Conservation (phyloP, 2,888 invertebrate genomes). For the Ganaspis brasiliensis region DNA sequence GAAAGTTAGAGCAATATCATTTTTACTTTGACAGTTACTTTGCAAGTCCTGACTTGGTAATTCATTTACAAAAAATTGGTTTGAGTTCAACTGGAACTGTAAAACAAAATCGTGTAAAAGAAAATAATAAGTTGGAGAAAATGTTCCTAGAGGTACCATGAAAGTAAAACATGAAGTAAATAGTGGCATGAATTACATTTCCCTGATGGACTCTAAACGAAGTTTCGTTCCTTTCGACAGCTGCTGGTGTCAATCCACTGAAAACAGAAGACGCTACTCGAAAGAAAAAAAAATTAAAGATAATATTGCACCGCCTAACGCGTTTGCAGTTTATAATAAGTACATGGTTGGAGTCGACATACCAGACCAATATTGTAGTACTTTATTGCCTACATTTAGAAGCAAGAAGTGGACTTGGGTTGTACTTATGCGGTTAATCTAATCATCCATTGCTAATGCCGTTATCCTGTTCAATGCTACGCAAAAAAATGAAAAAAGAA, state of each 20-base stretch:
- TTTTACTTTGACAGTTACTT: slow-evolving; percentile 46
- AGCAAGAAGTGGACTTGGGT: slow-evolving; percentile 45
- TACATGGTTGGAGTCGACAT: slow-evolving; percentile 43
- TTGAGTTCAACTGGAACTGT: slow-evolving; percentile 31
- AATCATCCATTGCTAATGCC: slow-evolving; percentile 41
- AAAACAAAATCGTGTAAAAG: slow-evolving; percentile 38
- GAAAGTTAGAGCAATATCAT: slow-evolving; percentile 36
- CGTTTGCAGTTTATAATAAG: slow-evolving; percentile 42
- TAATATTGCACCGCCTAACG: slow-evolving; percentile 35
- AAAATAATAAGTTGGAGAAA: slow-evolving; percentile 33
- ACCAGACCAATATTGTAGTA: slow-evolving; percentile 42
- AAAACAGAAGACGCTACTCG: slow-evolving; percentile 28
- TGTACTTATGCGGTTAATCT: slow-evolving; percentile 31
- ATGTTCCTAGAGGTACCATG: slow-evolving; percentile 35
- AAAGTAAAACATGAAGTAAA: slow-evolving; percentile 39
- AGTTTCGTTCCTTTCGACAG: slow-evolving; percentile 31
- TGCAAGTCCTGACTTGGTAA: slow-evolving; percentile 34
- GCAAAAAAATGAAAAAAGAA: slow-evolving; percentile 5
- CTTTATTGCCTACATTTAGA: slow-evolving; percentile 6
- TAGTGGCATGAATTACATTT: slow-evolving; percentile 46
- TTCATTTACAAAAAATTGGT: slow-evolving; percentile 42
- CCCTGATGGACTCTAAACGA: slow-evolving; percentile 25
- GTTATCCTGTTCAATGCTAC: slow-evolving; percentile 27
- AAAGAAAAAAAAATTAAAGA: slow-evolving; percentile 36
- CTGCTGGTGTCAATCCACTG: slow-evolving; percentile 41